Conservation (phyloP, 2,797 vertebrate species). For the Neosilurus hyrtlii region DNA sequence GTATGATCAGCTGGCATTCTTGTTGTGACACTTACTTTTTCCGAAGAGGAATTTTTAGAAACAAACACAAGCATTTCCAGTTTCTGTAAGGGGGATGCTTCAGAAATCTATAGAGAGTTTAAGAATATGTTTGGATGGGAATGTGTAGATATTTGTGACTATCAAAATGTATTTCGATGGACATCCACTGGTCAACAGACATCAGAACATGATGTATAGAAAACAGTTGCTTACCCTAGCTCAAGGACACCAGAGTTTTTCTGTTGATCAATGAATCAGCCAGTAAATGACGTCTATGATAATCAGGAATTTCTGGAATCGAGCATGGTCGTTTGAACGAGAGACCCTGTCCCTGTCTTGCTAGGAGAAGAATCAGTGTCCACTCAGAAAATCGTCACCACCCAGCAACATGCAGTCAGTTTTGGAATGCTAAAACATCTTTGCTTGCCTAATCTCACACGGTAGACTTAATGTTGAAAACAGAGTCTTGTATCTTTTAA, state of each 20-base stretch:
- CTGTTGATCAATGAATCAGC: not conserved
- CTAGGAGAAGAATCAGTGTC: not conserved
- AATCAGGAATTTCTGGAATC: slow-evolving; percentile 1
- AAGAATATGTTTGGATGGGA: not conserved
- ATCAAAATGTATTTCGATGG: not conserved
- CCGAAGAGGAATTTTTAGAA: not conserved
- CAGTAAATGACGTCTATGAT: not conserved
- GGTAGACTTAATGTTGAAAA: not conserved
- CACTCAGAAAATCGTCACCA: not conserved
- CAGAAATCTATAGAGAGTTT: not conserved
- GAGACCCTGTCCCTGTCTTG: not conserved
- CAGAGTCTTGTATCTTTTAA: not conserved
- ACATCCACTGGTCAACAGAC: not conserved
- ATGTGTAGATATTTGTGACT: too few relatives aligned
- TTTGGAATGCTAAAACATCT: not conserved
- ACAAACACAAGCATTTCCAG: not conserved
- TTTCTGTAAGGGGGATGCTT: not conserved
- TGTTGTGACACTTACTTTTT: not conserved
- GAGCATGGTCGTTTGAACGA: not conserved
- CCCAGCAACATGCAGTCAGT: not conserved
- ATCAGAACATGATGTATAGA: not conserved
- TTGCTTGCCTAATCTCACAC: not conserved
- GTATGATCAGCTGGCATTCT: not conserved
- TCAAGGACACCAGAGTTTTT: not conserved
- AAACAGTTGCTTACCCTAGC: not conserved